Evolutionary conservation across 2,888 invertebrate species (phyloP).

Genomic region (Melieria crassipennis): DNA sequence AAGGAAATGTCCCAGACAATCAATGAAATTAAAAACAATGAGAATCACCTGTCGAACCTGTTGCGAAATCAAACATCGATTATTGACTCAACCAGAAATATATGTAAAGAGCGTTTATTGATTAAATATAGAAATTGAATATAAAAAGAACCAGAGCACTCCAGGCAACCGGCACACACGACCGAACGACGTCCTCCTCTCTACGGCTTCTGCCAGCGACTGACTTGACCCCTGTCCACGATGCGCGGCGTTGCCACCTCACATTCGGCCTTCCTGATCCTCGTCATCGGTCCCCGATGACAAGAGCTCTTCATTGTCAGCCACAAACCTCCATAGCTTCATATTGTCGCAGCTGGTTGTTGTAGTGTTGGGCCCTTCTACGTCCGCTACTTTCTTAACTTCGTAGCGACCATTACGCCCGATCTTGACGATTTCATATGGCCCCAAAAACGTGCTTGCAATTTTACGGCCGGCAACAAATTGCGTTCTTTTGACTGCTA

Average conservation of each 20-base stretch:
- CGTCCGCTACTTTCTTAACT: conserved; percentile 34
- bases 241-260: conserved; percentile 3
- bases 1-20: too few relatives aligned
- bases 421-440: conserved; percentile 39
- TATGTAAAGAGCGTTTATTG: too few relatives aligned
- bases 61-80: too few relatives aligned
- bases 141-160: too few relatives aligned
- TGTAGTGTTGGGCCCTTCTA: conserved; percentile 36
- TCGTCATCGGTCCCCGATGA: conserved; percentile 36
- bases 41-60: too few relatives aligned
- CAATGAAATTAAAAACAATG: too few relatives aligned
- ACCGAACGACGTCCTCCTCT: too few relatives aligned
- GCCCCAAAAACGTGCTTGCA: conserved; percentile 38
- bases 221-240: neutral
- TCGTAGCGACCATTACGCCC: conserved; percentile 37
- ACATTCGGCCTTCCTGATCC: conserved; percentile 38
- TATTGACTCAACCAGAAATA: too few relatives aligned
- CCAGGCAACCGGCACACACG: too few relatives aligned
- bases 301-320: conserved; percentile 27
- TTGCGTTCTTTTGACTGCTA: conserved; percentile 37
- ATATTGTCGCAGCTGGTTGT: conserved; percentile 36
- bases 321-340: conserved; percentile 36
- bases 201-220: too few relatives aligned
- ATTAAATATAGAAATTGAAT: too few relatives aligned
- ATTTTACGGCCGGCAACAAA: conserved; percentile 37